A percentile compares a stretch with the other conserved stretches of the same genome.
These are phyloP conservation scores for Opisthograptis luteolata DNA, from an alignment of 2,888 invertebrate species.

Conservation along the genomic window DNA sequence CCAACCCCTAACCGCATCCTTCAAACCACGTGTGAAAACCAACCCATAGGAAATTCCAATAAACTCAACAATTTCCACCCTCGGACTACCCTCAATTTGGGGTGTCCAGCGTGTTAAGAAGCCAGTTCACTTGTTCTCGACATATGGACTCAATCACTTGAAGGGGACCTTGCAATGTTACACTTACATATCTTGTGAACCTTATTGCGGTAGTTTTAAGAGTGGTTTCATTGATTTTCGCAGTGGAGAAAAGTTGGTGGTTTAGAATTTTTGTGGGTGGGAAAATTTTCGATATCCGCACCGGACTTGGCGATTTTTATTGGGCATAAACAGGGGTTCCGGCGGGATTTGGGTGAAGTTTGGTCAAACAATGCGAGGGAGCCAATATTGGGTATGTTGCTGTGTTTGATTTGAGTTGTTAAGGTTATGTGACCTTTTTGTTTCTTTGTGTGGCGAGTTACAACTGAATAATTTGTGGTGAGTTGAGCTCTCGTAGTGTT, in stretches of 20 bases:
- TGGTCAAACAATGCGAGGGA: slow-evolving; percentile 65
- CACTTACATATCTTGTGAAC: slow-evolving; percentile 21
- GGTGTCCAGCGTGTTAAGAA: slow-evolving; percentile 78
- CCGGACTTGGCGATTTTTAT: slow-evolving; percentile 81
- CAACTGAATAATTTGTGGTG: slow-evolving; percentile 1
- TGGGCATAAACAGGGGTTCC: slow-evolving; percentile 73
- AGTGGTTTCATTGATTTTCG: slow-evolving; percentile 32
- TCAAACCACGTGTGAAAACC: slow-evolving; percentile 65
- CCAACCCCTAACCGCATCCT: slow-evolving; percentile 42
- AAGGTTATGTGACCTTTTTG: slow-evolving; percentile 46
- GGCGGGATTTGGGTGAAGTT: slow-evolving; percentile 65
- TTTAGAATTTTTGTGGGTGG: slow-evolving; percentile 68
- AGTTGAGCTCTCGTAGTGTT: neutral
- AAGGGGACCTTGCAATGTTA: slow-evolving; percentile 48
- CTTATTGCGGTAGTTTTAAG: slow-evolving; percentile 29
- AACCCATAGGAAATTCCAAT: slow-evolving; percentile 76
- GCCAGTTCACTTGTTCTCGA: slow-evolving; percentile 75
- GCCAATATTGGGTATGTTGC: slow-evolving; percentile 42
- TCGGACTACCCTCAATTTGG: slow-evolving; percentile 71
- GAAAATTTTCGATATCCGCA: slow-evolving; percentile 76
- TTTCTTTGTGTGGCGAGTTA: slow-evolving; percentile 34
- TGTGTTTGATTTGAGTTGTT: slow-evolving; percentile 56
- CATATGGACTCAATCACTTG: slow-evolving; percentile 76
- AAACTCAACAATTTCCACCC: slow-evolving; percentile 72
- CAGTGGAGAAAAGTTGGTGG: slow-evolving; percentile 40